These are phyloP conservation scores for Bombus confusus DNA, from an alignment of 1,140 invertebrate species.

Conservation along the genomic window DNA sequence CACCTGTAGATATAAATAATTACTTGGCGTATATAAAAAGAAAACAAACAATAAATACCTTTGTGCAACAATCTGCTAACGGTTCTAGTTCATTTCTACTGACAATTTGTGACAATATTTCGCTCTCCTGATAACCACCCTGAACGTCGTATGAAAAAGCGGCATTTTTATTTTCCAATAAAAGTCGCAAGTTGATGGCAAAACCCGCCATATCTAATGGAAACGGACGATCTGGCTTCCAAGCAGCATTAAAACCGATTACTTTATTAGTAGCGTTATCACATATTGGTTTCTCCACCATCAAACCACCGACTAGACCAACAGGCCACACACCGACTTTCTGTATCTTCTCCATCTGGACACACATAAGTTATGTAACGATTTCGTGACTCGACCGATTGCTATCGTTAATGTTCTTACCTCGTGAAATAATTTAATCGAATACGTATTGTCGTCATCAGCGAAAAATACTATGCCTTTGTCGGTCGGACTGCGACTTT, in stretches of 20 bases:
- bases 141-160: conserved; percentile 92
- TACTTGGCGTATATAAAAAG: neutral
- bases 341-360: conserved; percentile 90
- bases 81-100: conserved; percentile 91
- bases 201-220: conserved; percentile 99
- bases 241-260: conserved; percentile 91
- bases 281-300: conserved; percentile 92
- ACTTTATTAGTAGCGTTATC: conserved; percentile 88
- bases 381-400: neutral
- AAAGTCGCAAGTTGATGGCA: conserved; percentile 93
- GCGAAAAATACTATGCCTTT: conserved; percentile 97
- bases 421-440: conserved; percentile 94
- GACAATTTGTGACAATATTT: conserved; percentile 92
- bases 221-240: conserved; percentile 95
- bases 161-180: conserved; percentile 90
- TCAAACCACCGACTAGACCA: conserved; percentile 94
- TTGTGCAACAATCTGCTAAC: conserved; percentile 93
- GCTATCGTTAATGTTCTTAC: conserved; percentile 79
- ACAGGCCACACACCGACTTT: conserved; percentile 99
- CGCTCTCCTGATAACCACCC: conserved; percentile 95
- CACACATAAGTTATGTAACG: neutral
- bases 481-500: conserved; percentile 83
- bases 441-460: conserved; percentile 99
- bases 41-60: conserved; percentile 82
- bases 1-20: conserved; percentile 82